phyloP scores from a whole-genome alignment of 2,797 vertebrate species.

The Valencia hispanica region DNA sequence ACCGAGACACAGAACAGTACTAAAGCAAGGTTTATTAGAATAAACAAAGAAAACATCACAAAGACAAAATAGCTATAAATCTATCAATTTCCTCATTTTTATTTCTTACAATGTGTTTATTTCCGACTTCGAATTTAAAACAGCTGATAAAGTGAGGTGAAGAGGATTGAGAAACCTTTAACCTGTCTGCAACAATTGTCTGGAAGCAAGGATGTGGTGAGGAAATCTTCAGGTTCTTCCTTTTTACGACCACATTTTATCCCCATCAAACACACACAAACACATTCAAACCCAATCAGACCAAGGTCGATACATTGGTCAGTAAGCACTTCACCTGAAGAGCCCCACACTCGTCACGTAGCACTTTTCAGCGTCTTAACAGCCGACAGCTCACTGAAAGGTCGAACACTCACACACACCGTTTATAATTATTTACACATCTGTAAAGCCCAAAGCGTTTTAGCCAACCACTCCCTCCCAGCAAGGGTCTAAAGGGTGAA shows the following conservation, averaged over 20 bases:
- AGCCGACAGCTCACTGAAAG: constrained; percentile 45
- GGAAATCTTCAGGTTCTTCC: constrained; percentile 29
- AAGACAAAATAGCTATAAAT: constrained; percentile 82
- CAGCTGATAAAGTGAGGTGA: constrained; percentile 30
- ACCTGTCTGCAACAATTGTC: constrained; percentile 44
- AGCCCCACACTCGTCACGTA: constrained; percentile 20
- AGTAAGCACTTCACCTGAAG: constrained; percentile 44
- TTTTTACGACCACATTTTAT: constrained; percentile 39
- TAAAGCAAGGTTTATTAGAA: constrained; percentile 86
- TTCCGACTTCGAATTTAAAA: constrained; percentile 55
- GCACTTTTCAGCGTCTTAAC: constrained; percentile 39
- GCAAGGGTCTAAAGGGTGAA: constrained; percentile 6
- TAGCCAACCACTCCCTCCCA: not conserved
- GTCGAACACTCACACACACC: constrained; percentile 71
- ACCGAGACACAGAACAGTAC: constrained; percentile 52
- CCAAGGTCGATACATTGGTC: constrained; percentile 61
- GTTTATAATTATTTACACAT: constrained; percentile 84
- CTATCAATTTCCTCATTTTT: constrained; percentile 61
- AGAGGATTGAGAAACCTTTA: constrained; percentile 28
- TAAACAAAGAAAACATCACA: constrained; percentile 81
- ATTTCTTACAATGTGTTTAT: constrained; percentile 43
- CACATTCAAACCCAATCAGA: constrained; percentile 43
- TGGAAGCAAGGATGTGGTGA: constrained; percentile 43
- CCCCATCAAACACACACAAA: constrained; percentile 33
- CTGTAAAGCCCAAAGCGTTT: constrained; percentile 39